phyloP scores from a whole-genome alignment of 2,888 invertebrate genomes.

The Leucophenga maculata region DNA sequence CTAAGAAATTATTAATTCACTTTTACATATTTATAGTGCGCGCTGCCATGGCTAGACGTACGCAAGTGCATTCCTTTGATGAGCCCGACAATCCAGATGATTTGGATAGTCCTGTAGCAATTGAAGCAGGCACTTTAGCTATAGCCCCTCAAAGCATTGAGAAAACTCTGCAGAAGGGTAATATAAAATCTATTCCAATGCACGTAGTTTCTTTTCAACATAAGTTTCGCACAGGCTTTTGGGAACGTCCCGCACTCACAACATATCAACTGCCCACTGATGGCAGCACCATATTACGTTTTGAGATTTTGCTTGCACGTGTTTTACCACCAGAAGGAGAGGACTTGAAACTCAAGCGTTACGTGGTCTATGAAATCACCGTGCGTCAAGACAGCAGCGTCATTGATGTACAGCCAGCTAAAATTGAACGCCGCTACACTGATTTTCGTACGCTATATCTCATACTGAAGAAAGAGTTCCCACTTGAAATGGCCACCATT shows the following conservation, averaged over 20 bases:
- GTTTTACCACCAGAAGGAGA: constrained; percentile 77
- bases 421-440: constrained; percentile 81
- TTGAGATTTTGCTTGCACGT: constrained; percentile 80
- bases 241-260: constrained; percentile 61
- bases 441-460: constrained; percentile 80
- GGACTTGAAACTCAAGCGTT: constrained; percentile 75
- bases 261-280: constrained; percentile 56
- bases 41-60: constrained; percentile 69
- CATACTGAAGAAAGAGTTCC: constrained; percentile 76
- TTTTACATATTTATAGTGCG: constrained; percentile 50
- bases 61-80: constrained; percentile 57
- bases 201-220: no score
- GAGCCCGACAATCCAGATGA: constrained; percentile 63
- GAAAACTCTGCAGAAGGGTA: constrained; percentile 58
- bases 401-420: constrained; percentile 77
- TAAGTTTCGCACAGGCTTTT: constrained; percentile 56
- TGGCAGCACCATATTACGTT: constrained; percentile 68
- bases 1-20: background rate
- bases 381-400: constrained; percentile 75
- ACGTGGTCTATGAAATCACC: constrained; percentile 80
- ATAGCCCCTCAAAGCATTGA: constrained; percentile 54
- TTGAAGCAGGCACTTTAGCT: constrained; percentile 66
- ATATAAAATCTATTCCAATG: background rate
- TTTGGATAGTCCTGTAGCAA: constrained; percentile 67
- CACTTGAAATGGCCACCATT: constrained; percentile 74